Evolutionary conservation across 2,888 invertebrate genomes (phyloP).

Genomic region (Chymomyza caudatula): DNA sequence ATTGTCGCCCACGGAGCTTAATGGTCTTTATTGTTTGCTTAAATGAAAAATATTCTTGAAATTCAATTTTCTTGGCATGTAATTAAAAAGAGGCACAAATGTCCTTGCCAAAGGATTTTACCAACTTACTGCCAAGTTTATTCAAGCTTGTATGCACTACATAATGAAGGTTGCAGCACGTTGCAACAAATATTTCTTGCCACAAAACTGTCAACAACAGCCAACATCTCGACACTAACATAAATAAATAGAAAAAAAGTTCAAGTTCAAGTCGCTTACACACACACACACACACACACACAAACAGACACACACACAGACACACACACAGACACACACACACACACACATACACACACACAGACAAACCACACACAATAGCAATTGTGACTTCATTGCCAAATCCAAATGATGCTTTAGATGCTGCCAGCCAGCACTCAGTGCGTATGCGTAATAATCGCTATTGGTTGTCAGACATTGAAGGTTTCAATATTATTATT

Average conservation of each 20-base stretch:
- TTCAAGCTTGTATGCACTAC: background rate
- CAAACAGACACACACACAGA: background rate
- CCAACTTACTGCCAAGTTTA: background rate
- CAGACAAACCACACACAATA: background rate
- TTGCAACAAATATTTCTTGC: background rate
- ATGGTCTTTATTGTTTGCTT: background rate
- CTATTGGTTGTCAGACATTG: background rate
- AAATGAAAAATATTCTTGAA: background rate
- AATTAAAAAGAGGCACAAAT: background rate
- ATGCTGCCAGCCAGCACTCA: background rate
- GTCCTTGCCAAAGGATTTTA: background rate
- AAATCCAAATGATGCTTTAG: background rate
- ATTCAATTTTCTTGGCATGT: background rate
- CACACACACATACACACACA: background rate
- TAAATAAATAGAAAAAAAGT: background rate
- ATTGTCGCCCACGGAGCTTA: background rate
- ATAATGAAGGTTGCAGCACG: background rate
- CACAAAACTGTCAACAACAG: background rate
- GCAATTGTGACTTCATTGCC: background rate
- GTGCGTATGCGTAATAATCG: background rate
- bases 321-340: background rate
- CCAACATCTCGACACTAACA: background rate
- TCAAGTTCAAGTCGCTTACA: background rate
- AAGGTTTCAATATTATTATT: background rate
- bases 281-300: conserved; percentile 3